Evolutionary conservation across 2,888 invertebrate species (phyloP), one percentile per base, ranked within the genome.

Genomic region (Nephrocerus scutellatus): DNA sequence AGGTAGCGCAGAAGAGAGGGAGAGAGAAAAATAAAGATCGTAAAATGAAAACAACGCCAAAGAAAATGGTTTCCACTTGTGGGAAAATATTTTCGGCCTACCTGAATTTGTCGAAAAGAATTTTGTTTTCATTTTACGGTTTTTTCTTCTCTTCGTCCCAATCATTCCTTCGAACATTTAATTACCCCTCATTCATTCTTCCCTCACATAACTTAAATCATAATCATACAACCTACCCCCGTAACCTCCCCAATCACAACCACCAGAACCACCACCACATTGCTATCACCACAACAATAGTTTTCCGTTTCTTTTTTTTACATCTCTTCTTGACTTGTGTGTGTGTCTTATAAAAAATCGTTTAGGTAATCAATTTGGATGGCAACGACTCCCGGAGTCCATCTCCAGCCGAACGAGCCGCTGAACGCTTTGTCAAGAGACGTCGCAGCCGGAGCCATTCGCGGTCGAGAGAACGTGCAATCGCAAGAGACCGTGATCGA

Each of bases 381-480:
- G 74, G 72, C 26, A 73, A 72, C 43, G 74, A 74, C 57, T 76
- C 75, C 3, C 56, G 73, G 56, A 60, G 65, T 57, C 72, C 75
- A 52, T 69, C 75, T 44, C 62, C 74, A 8, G 73, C 73, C 36
- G 61, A 66, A 30, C 62, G 74, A 8, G 73, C 73, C 36, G 61
- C 66, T 31, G 74, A 74, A 31, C 62, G 69, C 19, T 73, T 73
- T 50, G 68, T 62, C 43, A 66, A 68, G 25, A 59, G 70, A 28
- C 61, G 72, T 19, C 62, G 71, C 38, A 61, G 57, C 48, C 60
- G 63, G 36, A 61, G 63, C 39, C 54, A 71, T 54, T 55, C 63
- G 49, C 70, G 75, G 55, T 70, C 74, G 46, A 52, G 72, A 20
- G 39, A 51, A 36, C 43, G 9, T 38, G 42, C 16, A 13, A 8